Evolutionary conservation across 2,888 invertebrate species (phyloP).

Genomic region (Xestia xanthographa): DNA sequence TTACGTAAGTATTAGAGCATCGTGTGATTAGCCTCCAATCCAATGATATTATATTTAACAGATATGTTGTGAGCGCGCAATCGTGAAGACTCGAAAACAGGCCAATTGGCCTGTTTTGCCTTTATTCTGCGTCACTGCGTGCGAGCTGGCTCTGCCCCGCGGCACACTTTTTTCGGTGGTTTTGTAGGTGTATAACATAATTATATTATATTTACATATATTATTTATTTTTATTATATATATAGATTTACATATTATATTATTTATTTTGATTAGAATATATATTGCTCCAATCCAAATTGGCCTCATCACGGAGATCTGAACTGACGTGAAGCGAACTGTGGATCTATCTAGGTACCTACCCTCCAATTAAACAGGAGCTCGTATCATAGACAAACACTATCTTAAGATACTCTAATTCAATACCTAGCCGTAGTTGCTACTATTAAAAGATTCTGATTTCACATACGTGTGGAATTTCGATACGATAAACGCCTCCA

Average conservation of each 20-base stretch:
- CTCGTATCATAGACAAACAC: not conserved
- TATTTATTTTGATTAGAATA: no score
- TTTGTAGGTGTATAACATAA: no score
- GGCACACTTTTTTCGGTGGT: no score
- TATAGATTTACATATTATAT: no score
- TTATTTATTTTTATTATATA: no score
- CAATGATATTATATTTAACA: no score
- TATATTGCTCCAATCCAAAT: constrained; percentile 6
- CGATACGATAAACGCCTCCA: constrained; percentile 83
- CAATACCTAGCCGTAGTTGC: constrained; percentile 1
- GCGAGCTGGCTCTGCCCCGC: no score
- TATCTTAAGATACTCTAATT: not conserved
- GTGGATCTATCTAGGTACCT: not conserved
- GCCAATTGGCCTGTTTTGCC: no score
- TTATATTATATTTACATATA: no score
- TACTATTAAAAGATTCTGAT: constrained; percentile 7
- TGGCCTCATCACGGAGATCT: not conserved
- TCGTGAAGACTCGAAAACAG: no score
- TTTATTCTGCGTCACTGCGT: no score
- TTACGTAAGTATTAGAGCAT: not conserved
- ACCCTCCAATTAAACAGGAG: not conserved
- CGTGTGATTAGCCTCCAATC: not conserved
- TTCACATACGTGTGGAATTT: constrained; percentile 82
- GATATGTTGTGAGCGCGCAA: no score
- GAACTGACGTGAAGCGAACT: not conserved